Evolutionary conservation across 30 jellyfish, hydroid and myxozoan genomes (phyloP).

Genomic region (Pseudorhiza aurosa): DNA sequence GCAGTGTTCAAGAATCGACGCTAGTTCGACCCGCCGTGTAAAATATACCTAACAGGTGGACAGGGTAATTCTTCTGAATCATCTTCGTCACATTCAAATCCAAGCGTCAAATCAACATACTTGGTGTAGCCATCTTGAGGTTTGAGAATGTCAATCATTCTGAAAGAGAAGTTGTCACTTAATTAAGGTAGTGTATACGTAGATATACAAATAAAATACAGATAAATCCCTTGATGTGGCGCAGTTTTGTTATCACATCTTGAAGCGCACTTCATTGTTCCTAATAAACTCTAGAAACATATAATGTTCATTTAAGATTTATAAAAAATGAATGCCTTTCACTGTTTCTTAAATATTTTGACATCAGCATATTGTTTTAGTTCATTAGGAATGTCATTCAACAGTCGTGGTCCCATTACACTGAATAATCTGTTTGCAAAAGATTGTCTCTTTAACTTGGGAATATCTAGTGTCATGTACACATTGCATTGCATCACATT

Average conservation of each 20-base stretch:
- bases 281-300: background rate
- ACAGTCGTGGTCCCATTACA: conserved; percentile 44
- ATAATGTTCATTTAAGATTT: too few relatives aligned
- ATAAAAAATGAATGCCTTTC: conserved; percentile 1
- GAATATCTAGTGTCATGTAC: conserved; percentile 61
- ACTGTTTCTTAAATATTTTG: conserved; percentile 18
- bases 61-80: conserved; percentile 21
- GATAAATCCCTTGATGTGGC: conserved; percentile 22
- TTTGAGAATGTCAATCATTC: conserved; percentile 68
- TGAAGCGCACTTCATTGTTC: conserved; percentile 43
- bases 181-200: too few relatives aligned
- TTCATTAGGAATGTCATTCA: conserved; percentile 31
- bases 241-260: conserved; percentile 38
- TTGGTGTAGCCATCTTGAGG: conserved; percentile 29
- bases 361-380: too few relatives aligned
- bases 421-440: conserved; percentile 22
- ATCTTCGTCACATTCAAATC: conserved; percentile 58
- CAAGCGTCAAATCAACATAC: conserved; percentile 77
- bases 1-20: too few relatives aligned
- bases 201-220: too few relatives aligned
- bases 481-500: too few relatives aligned
- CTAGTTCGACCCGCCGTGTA: too few relatives aligned
- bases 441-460: conserved; percentile 16
- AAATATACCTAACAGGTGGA: conserved; percentile 16
- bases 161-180: too few relatives aligned